Percentiles rank a stretch among this genome's conserved stretches.
These are phyloP conservation scores for Macroramphosus scolopax DNA, from an alignment of 2,797 vertebrate species.

Conservation along the genomic window DNA sequence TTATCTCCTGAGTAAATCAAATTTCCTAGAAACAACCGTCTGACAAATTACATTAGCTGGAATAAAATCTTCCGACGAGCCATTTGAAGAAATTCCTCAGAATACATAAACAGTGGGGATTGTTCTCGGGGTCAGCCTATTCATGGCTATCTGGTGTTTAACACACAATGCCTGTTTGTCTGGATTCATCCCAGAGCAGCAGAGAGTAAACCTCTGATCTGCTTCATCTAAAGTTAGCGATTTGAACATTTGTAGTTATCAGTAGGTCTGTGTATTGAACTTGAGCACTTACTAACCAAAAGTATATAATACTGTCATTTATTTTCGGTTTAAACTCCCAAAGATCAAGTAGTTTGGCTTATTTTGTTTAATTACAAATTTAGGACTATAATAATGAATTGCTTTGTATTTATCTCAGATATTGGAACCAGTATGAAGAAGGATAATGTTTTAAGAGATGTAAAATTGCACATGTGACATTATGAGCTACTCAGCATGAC, in stretches of 20 bases:
- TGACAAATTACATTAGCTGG: constrained; percentile 40
- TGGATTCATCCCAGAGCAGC: constrained; percentile 28
- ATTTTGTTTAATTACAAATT: too few species aligned
- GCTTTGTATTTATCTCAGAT: too few species aligned
- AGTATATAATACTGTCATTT: too few species aligned
- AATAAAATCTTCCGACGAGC: constrained; percentile 32
- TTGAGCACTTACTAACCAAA: background rate
- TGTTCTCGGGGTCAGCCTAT: constrained; percentile 36
- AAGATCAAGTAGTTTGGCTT: too few species aligned
- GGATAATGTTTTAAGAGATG: too few species aligned
- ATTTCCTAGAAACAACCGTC: constrained; percentile 43
- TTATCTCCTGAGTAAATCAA: constrained; percentile 25
- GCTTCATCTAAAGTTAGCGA: constrained; percentile 16
- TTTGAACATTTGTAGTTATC: constrained; percentile 19
- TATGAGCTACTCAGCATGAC: too few species aligned
- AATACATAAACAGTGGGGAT: constrained; percentile 33
- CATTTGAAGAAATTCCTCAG: constrained; percentile 24
- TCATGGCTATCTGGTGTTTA: constrained; percentile 29
- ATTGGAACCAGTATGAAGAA: too few species aligned
- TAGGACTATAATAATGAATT: too few species aligned
- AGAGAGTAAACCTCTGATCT: constrained; percentile 42
- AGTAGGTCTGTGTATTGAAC: constrained; percentile 6
- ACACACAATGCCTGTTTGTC: constrained; percentile 59
- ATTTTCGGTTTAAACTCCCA: too few species aligned
- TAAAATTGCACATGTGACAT: too few species aligned